Base-by-base conservation (phyloP, 2,113 vertebrate genomes). In the Hassar affinis region DNA sequence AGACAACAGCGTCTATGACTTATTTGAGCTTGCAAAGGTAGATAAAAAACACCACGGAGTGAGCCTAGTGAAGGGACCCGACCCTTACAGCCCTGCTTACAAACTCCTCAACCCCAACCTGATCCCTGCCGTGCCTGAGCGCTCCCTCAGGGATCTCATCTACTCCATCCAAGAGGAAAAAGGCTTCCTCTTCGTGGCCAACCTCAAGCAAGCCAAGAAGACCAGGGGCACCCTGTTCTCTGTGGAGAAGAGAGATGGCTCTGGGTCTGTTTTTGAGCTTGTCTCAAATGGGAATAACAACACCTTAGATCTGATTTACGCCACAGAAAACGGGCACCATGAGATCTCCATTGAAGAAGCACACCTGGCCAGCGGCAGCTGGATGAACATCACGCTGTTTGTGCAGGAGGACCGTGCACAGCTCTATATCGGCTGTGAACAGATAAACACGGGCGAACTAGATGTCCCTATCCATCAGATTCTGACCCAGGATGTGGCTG, bases 311-410 rank as follows among this genome's bases (percentile, higher is more conserved):
- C 87, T 99, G 89, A 95, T 96, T 87, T 95, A 96, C 86, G 92
- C 95, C 10, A 95, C 91, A 64, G 90, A 89, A 30, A 92, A 92
- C 83, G 95, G 96, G 81, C 96, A 96, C 84, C 95, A 96, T 0
- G 76, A 97, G 54, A 94, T 97, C 85, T 97, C 97, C 0, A 95
- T 99, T 33, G 97, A 98, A 66, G 97, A 99, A 25, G 95, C 94
- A 0, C 88, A 93, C 35, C 89, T 99, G 88, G 96, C 97, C 66
- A 96, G 93, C 0, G 96, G 96, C 66, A 95, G 96, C 4, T 99
- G 98, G 98, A 97, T 94, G 93, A 98, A 97, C 88, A 95, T 99
- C 93, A 98, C 96, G 3, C 94, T 99, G 85, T 98, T 99, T 71
- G 94, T 99, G 78, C 96, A 99, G 87, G 97, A 99, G 57, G 97